These are phyloP conservation scores for Catagonus wagneri DNA, from an alignment of 2,113 vertebrate species.

Conservation along the genomic window DNA sequence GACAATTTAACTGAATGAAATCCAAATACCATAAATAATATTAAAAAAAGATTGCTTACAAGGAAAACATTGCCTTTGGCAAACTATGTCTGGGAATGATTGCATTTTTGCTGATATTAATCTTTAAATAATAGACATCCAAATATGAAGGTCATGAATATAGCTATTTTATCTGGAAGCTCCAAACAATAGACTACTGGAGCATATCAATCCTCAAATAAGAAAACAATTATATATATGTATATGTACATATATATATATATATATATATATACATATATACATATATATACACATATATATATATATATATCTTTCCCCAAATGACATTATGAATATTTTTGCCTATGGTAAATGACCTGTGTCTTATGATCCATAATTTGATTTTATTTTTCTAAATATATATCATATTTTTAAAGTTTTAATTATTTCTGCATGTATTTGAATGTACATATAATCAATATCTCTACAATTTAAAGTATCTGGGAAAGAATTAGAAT, in stretches of 20 bases:
- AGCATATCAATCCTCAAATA: not conserved
- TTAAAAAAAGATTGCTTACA: not conserved
- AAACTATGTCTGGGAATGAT: not conserved
- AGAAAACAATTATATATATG: not conserved
- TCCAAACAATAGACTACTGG: not conserved
- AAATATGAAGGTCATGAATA: not conserved
- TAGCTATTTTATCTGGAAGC: not conserved
- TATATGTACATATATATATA: no score
- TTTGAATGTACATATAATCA: not conserved
- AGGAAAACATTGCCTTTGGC: not conserved
- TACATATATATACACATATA: no score
- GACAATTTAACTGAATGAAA: not conserved
- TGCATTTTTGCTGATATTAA: not conserved
- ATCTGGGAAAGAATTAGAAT: not conserved
- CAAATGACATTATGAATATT: not conserved
- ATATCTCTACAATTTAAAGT: not conserved
- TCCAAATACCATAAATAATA: not conserved
- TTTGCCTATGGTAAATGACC: not conserved
- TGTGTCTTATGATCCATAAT: not conserved
- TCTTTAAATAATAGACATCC: not conserved
- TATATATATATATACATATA: no score
- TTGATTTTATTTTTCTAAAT: not conserved
- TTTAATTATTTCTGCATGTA: not conserved
- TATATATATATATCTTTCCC: not conserved
- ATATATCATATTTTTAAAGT: not conserved